Evolutionary conservation across 2,888 invertebrate genomes (phyloP), one percentile per base, ranked within the genome.

Genomic region (Drosophila greeni): DNA sequence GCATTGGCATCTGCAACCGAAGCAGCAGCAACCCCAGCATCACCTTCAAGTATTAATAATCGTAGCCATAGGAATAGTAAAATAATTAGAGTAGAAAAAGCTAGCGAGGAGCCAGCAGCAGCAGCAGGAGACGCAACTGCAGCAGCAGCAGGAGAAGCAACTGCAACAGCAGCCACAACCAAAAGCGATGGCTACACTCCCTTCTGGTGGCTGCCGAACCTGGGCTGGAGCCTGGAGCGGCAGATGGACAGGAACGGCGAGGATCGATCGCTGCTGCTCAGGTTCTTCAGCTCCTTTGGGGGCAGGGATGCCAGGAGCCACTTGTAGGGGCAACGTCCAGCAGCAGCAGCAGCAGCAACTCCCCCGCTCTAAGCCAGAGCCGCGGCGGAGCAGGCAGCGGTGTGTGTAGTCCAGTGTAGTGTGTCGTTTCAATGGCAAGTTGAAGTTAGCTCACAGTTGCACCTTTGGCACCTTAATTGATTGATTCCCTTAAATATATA

Each of bases 181-280:
- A 66, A 12, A 52, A 61, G 62, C 73, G 70, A 54, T 20, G 72
- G 64, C 11, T 73, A 77, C 26, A 73, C 82, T 39, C 84, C 87
- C 8, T 86, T 86, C 47, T 88, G 88, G 89, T 89, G 89, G 89
- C 47, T 89, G 47, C 88, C 89, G 6, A 73, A 56, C 11, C 69
- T 81, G 23, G 82, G 86, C 7, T 87, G 88, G 87, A 85, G 86
- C 31, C 57, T 84, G 34, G 86, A 88, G 65, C 79, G 81, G 12
- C 76, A 82, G 42, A 72, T 74, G 29, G 76, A 74, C 31, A 53
- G 59, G 14, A 49, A 69, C n/a, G 84, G 76, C 5, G 74, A 78
- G 48, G 85, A 86, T 59, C 82, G 82, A 23, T 84, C 88, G n/a
- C 49, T 88, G 49, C 31, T 88, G 43, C 54, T 88, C 67, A 81